A percentile compares a stretch with the other conserved stretches of the same genome.
Conservation (phyloP, 64 coral and sea anemone species). For the Montipora cactus region DNA sequence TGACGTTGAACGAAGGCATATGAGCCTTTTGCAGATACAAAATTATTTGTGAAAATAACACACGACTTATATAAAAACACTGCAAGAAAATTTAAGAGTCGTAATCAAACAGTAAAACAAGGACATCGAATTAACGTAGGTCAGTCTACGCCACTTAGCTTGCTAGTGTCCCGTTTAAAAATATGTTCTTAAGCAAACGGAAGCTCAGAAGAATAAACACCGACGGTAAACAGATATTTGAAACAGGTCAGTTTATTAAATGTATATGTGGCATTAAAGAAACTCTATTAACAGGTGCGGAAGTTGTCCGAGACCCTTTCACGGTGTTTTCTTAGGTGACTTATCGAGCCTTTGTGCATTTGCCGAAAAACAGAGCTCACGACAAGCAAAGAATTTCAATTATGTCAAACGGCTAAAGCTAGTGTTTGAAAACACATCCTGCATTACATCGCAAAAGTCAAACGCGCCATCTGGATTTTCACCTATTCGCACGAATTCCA, state of each 20-base stretch:
- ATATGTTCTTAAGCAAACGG: background rate
- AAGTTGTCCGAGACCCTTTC: background rate
- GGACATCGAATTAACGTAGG: no score
- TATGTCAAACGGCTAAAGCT: constrained; percentile 22
- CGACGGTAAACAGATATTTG: background rate
- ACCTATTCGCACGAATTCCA: background rate
- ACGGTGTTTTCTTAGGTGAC: constrained; percentile 40
- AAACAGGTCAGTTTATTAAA: background rate
- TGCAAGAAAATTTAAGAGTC: background rate
- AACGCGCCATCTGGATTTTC: background rate
- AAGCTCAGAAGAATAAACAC: background rate
- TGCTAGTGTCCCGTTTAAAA: background rate
- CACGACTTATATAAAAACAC: no score
- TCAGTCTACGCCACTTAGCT: background rate
- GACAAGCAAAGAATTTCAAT: constrained; percentile 50
- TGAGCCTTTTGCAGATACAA: no score
- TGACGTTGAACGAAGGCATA: no score
- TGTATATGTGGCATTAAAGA: background rate
- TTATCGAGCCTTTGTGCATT: constrained; percentile 28
- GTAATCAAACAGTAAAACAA: background rate
- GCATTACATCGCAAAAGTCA: background rate
- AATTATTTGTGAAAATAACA: no score
- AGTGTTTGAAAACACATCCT: background rate
- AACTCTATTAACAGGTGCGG: background rate
- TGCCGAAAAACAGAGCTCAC: constrained; percentile 23